These are phyloP conservation scores for Mesitornis unicolor DNA, from an alignment of 2,113 vertebrate genomes.

Conservation along the genomic window DNA sequence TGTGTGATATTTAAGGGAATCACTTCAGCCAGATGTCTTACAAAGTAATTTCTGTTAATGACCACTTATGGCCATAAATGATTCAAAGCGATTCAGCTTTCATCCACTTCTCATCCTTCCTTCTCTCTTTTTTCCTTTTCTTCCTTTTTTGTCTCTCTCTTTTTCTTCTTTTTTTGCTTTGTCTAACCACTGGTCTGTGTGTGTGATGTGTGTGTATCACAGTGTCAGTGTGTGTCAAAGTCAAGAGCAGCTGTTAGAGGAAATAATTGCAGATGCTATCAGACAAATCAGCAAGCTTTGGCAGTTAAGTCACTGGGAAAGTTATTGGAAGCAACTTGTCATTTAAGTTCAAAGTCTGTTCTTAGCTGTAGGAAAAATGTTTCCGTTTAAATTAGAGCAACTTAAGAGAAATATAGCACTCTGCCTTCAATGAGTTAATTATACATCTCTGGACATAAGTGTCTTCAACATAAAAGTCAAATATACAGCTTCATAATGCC, in stretches of 20 bases:
- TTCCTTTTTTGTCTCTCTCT: too few relatives aligned
- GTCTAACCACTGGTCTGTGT: not conserved
- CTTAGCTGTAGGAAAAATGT: constrained; percentile 31
- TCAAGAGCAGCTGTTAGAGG: constrained; percentile 26
- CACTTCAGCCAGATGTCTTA: not conserved
- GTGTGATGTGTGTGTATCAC: not conserved
- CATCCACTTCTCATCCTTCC: not conserved
- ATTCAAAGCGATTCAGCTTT: not conserved
- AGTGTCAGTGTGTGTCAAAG: constrained; percentile 33
- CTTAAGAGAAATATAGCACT: constrained; percentile 29
- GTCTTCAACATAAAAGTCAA: constrained; percentile 13
- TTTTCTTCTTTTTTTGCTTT: not conserved
- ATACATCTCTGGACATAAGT: not conserved
- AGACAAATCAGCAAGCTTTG: constrained; percentile 41
- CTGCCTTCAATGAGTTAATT: constrained; percentile 25
- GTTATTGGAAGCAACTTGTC: constrained; percentile 49
- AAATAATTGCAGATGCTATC: constrained; percentile 57
- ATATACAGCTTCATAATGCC: constrained; percentile 1
- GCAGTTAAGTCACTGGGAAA: constrained; percentile 22
- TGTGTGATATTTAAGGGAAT: not conserved
- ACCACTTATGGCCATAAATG: not conserved
- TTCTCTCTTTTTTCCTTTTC: not conserved
- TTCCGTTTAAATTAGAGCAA: constrained; percentile 54
- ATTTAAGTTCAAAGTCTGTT: constrained; percentile 60
- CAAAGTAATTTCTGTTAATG: not conserved